Evolutionary conservation across 2,888 invertebrate genomes (phyloP), one percentile per base, ranked within the genome.

Genomic region (Drosophila birchii): DNA sequence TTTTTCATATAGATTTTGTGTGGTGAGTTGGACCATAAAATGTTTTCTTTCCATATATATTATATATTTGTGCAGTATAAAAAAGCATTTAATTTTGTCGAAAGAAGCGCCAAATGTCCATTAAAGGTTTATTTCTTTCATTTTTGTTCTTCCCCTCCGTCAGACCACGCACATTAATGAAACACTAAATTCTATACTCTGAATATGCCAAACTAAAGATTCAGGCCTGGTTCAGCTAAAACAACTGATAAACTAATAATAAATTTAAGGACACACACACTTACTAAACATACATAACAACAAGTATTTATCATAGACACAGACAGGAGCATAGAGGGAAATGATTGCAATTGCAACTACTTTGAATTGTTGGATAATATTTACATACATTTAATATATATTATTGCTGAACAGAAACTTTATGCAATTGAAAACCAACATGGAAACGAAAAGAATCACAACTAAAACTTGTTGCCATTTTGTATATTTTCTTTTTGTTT

Each of bases 11-110:
- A 16, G 77, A 92, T 92, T 92, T 92, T 92, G 92, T 92, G 92
- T 92, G 92, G 91, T 92, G 92, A 92, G 92, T 92, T 91, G 67
- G 73, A 74, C 71, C 68, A 61, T 64, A 55, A 55, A 41, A 47
- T 41, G 38, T 51, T 26, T 18, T 43, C 38, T 41, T 18, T 62
- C 18, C 34, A 12, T 34, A 34, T 34, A 16, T 16, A 20, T 8
- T 41, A 39, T 26, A 58, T 34, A 12, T 44, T 49, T 45, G 81
- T 81, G 82, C 79, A 68, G 29, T 64, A 41, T 71, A 61, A 79
- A 81, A 63, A 82, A 82, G 80, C 82, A 47, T 54, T 45, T 20
- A 8, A 47, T 20, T 58, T 49, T 51, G 23, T 9, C 11, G 20
- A 39, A 47, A 56, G 47, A 68, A 68, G 67, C 67, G 20, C 45